A percentile compares a stretch with the other conserved stretches of the same genome.
phyloP scores from a whole-genome alignment of 2,888 invertebrate genomes.

The Drosophila macrospina region DNA sequence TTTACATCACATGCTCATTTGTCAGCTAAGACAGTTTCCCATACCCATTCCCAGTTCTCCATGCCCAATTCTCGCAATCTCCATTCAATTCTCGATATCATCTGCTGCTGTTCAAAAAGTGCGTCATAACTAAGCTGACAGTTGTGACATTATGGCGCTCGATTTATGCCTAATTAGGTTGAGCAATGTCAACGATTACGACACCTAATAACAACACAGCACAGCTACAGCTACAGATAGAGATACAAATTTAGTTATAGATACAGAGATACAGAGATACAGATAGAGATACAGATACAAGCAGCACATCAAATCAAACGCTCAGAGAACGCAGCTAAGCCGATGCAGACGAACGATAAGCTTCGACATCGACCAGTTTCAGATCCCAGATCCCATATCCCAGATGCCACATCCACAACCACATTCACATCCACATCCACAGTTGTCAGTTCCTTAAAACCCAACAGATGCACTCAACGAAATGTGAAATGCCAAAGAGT shows the following conservation, averaged over 20 bases:
- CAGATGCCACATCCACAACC: not conserved
- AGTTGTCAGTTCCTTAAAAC: constrained; percentile 49
- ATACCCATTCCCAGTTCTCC: too few species aligned
- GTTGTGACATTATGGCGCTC: constrained; percentile 79
- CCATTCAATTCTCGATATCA: constrained; percentile 7
- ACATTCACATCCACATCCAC: not conserved
- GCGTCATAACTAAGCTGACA: constrained; percentile 69
- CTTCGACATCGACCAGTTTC: constrained; percentile 14
- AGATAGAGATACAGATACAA: constrained; percentile 23
- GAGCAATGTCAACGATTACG: constrained; percentile 79
- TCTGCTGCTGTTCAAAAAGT: constrained; percentile 7
- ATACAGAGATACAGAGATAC: constrained; percentile 23
- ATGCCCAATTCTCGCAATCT: constrained; percentile 1
- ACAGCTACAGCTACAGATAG: constrained; percentile 26
- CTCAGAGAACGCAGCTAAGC: constrained; percentile 61
- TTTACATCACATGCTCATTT: constrained; percentile 55
- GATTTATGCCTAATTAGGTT: constrained; percentile 77
- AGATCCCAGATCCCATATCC: not conserved
- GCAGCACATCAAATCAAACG: constrained; percentile 38
- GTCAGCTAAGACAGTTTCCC: constrained; percentile 29
- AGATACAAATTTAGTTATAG: constrained; percentile 18
- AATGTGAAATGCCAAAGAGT: constrained; percentile 6
- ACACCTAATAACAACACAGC: constrained; percentile 73
- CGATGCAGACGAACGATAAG: constrained; percentile 70
- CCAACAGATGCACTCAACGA: constrained; percentile 72